These are phyloP conservation scores for Pemphigus obesinymphae DNA, from an alignment of 1,140 invertebrate species.

Conservation along the genomic window DNA sequence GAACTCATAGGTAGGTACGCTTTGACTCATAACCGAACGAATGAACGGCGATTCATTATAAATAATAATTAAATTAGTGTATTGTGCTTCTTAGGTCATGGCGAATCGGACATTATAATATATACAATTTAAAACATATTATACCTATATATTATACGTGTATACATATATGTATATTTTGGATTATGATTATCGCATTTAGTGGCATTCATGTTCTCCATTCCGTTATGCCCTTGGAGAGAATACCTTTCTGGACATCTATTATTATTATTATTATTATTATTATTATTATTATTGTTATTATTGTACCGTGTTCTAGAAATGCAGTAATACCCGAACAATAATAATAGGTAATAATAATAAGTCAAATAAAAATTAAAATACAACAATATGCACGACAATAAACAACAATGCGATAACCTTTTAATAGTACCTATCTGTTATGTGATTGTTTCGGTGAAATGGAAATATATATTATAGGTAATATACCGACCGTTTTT, in stretches of 20 bases:
- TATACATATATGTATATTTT: background rate
- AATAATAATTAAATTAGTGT: conserved; percentile 5
- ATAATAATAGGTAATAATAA: too few species aligned
- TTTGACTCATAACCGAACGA: too few species aligned
- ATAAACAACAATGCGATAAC: background rate
- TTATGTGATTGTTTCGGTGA: too few species aligned
- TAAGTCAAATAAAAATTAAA: background rate
- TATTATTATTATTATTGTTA: too few species aligned
- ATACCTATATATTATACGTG: too few species aligned
- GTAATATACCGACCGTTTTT: too few species aligned
- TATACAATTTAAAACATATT: conserved; percentile 7
- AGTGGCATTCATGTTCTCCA: conserved; percentile 4
- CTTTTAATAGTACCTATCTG: background rate
- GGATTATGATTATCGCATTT: conserved; percentile 17
- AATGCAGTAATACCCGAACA: background rate
- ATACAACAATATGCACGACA: background rate
- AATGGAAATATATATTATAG: too few species aligned
- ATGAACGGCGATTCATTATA: background rate
- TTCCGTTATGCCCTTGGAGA: conserved; percentile 37
- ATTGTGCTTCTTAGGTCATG: conserved; percentile 1
- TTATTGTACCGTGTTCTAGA: conserved; percentile 4
- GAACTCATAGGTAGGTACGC: too few species aligned
- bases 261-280: conserved; percentile 24
- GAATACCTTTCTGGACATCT: background rate
- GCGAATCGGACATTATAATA: background rate